Percentiles rank a stretch among this genome's conserved stretches.
These are phyloP conservation scores for Pogoniulus pusillus DNA, from an alignment of 2,797 vertebrate genomes.

Conservation along the genomic window DNA sequence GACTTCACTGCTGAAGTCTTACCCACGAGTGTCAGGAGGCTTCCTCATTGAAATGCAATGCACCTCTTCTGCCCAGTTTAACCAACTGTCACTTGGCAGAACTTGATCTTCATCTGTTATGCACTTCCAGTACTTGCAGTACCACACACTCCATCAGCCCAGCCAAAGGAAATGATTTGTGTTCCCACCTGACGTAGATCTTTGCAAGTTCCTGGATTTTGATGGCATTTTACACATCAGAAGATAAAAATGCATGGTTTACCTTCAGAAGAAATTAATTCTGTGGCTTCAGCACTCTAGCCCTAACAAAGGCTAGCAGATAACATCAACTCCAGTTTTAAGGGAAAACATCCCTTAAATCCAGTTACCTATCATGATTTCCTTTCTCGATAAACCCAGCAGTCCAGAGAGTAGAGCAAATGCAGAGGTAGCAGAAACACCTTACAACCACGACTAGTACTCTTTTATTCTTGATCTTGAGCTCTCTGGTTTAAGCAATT, in stretches of 20 bases:
- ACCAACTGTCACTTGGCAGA: slow-evolving; percentile 43
- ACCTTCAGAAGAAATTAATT: neutral
- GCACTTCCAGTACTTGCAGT: neutral
- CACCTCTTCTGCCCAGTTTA: slow-evolving; percentile 16
- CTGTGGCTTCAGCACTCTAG: neutral
- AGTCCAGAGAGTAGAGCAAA: neutral
- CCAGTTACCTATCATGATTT: neutral
- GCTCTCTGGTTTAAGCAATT: neutral
- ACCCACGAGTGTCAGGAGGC: neutral
- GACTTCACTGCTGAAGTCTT: neutral
- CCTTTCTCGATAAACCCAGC: neutral
- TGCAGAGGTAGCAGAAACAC: neutral
- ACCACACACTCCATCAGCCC: neutral
- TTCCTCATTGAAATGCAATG: slow-evolving; percentile 39
- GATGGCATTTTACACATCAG: neutral
- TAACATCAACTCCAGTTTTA: neutral
- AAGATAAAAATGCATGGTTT: neutral
- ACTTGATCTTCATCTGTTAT: neutral
- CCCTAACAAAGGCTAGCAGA: neutral
- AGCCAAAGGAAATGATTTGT: neutral
- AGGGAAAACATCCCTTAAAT: neutral
- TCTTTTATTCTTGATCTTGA: neutral
- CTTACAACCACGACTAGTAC: accelerated
- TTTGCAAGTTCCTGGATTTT: neutral
- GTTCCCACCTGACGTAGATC: neutral